phyloP scores from a whole-genome alignment of 1,140 invertebrate species.

The Acromyrmex echinatior region DNA sequence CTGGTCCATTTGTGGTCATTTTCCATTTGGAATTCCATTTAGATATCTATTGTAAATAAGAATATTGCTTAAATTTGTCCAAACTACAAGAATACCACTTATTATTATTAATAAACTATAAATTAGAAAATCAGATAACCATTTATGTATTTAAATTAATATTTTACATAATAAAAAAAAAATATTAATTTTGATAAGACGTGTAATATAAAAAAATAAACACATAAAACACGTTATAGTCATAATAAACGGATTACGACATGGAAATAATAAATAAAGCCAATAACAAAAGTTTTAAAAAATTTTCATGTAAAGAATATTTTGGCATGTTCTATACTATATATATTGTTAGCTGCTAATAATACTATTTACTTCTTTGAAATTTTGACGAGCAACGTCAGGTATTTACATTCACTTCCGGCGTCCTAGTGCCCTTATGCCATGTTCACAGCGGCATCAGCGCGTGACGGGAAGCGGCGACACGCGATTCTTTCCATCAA shows the following conservation, averaged over 20 bases:
- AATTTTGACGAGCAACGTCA: conserved; percentile 40
- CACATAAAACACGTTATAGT: not conserved
- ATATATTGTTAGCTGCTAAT: not conserved
- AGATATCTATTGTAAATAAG: not conserved
- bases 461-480: conserved; percentile 82
- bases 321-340: not conserved
- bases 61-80: not conserved
- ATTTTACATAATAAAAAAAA: conserved; percentile 8
- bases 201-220: not conserved
- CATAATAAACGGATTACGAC: not conserved
- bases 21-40: not conserved
- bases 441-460: conserved; percentile 66
- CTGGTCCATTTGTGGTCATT: not conserved
- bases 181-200: not conserved
- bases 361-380: conserved; percentile 6
- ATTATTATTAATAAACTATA: not conserved
- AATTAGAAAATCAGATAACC: not conserved
- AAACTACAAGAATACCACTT: not conserved
- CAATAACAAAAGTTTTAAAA: not conserved
- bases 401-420: conserved; percentile 62
- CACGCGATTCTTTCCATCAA: conserved; percentile 80
- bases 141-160: not conserved
- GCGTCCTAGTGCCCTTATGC: conserved; percentile 69
- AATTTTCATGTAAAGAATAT: not conserved
- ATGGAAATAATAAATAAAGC: not conserved